phyloP scores from a whole-genome alignment of 30 jellyfish, hydroid and myxozoan genomes.

The Aurelia sp. region DNA sequence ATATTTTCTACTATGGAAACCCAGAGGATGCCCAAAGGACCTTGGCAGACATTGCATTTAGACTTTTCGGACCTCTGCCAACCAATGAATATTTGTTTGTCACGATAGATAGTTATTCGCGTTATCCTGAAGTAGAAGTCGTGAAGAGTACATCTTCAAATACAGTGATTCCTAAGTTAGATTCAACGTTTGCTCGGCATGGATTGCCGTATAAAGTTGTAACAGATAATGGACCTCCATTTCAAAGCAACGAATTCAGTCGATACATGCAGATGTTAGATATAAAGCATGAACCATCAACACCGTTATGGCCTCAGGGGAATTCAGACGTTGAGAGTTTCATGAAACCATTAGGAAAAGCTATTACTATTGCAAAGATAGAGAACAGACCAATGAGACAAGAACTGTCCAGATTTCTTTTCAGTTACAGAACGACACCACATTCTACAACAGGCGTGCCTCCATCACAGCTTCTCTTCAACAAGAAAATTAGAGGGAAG shows the following conservation, averaged over 20 bases:
- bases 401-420: conserved; percentile 32
- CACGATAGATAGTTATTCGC: conserved; percentile 31
- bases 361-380: conserved; percentile 24
- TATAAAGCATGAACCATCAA: conserved; percentile 5
- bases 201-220: conserved; percentile 33
- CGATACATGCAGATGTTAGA: conserved; percentile 26
- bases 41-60: conserved; percentile 32
- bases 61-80: conserved; percentile 60
- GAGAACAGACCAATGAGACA: conserved; percentile 67
- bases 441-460: conserved; percentile 44
- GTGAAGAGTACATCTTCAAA: conserved; percentile 5
- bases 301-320: conserved; percentile 57
- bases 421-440: conserved; percentile 51
- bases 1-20: too few species aligned
- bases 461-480: conserved; percentile 55
- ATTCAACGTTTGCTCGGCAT: neutral
- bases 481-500: neutral
- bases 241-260: conserved; percentile 30
- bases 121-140: conserved; percentile 59
- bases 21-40: conserved; percentile 31
- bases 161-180: conserved; percentile 30
- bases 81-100: conserved; percentile 49
- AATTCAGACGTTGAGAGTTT: conserved; percentile 58
- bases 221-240: conserved; percentile 70
- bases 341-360: conserved; percentile 28